Base-by-base conservation (phyloP, 1,140 invertebrate species). In the Bombyx mandarina region DNA sequence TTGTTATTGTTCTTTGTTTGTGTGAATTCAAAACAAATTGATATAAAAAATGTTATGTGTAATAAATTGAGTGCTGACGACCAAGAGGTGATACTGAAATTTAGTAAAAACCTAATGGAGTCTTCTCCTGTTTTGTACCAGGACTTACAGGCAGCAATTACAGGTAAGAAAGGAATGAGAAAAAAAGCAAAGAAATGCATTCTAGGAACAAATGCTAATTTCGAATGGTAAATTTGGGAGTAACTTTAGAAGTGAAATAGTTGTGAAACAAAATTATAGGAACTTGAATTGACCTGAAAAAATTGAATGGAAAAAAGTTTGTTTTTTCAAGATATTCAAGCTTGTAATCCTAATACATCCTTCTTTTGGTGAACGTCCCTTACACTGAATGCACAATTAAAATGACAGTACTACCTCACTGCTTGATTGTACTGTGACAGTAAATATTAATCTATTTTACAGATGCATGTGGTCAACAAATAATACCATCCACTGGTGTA, bases 11-110 rank as follows among this genome's bases (percentile, higher is more conserved):
- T 73, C 58, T 85, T 85, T 73, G 78, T 87, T 26, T 87, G 84
- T 65, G 77, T 87, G 1, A 84, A 80, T 52, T 85, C 82, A 10
- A 87, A 87, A 59, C 68, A 87, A 71, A 65, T 82, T 5, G 66
- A 84, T 54, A 77, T 87, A 44, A 87, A 85, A 56, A 81, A 64
- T 61, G 82, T 75, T 8, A 87, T 87, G 82, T 87, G 84, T 59
- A 82, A 67, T 52, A 76, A 78, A 54, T 67, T 87, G 8, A 75
- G 74, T 64, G 50, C 56, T 26, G 69, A 70, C 1, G 82, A 87
- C 58, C 84, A 87, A 64, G 76, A 87, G 58, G 71, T 65, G 45
- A 85, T 87, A 56, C 46, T 85, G 57, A 83, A 82, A 52, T 87
- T 79, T 51, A 87, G 70, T 61, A 87, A 83, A 71, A 65, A 59